These are phyloP conservation scores for Sebastes wilsoni DNA, from an alignment of 2,797 vertebrate species.

Conservation along the genomic window DNA sequence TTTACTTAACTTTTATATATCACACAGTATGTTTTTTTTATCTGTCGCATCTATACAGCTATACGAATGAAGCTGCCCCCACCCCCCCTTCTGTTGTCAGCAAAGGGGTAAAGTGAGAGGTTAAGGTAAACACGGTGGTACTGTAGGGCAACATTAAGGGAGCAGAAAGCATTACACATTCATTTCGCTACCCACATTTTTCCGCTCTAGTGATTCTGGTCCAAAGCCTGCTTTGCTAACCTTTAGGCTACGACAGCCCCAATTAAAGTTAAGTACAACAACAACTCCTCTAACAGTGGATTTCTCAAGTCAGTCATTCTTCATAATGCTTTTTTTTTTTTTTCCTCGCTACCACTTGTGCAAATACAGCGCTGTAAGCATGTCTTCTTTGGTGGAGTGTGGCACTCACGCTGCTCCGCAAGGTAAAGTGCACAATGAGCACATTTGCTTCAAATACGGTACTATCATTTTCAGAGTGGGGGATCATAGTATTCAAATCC, in stretches of 20 bases:
- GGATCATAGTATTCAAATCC: constrained; percentile 86
- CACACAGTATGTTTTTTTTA: not conserved
- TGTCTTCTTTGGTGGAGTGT: constrained; percentile 55
- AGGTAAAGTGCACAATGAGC: constrained; percentile 80
- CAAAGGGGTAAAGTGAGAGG: not conserved
- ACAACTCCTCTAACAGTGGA: constrained; percentile 37
- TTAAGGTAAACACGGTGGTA: constrained; percentile 22
- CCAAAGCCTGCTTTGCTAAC: constrained; percentile 40
- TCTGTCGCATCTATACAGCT: not conserved
- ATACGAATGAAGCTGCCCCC: not conserved
- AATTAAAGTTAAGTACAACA: constrained; percentile 54
- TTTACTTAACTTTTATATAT: not conserved
- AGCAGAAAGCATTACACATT: constrained; percentile 36
- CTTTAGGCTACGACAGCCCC: constrained; percentile 28
- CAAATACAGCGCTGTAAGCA: constrained; percentile 56
- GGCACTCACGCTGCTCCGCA: constrained; percentile 59
- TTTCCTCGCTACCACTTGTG: constrained; percentile 24
- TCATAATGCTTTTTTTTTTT: constrained; percentile 37
- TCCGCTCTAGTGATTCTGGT: constrained; percentile 25
- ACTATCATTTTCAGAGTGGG: constrained; percentile 78
- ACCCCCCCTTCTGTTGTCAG: not conserved
- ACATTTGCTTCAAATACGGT: constrained; percentile 75
- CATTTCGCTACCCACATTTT: constrained; percentile 23
- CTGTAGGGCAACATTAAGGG: constrained; percentile 32
- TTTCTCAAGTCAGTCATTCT: constrained; percentile 46